Evolutionary conservation across 1,140 invertebrate species (phyloP).

Genomic region (Tetramorium simillimum): DNA sequence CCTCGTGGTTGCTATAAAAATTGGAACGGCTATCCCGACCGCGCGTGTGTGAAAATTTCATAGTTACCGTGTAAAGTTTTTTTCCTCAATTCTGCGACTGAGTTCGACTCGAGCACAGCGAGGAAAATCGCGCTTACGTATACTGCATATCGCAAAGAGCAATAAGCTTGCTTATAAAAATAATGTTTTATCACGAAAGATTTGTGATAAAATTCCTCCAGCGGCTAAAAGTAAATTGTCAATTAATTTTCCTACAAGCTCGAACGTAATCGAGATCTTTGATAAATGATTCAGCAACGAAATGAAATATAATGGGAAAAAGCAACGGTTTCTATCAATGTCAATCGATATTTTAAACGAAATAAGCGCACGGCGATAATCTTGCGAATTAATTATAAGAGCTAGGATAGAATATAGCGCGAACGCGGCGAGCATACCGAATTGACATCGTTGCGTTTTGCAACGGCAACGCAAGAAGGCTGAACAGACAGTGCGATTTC

Average conservation of each 20-base stretch:
- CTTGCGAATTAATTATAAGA: conserved; percentile 34
- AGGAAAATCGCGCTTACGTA: background rate
- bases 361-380: conserved; percentile 9
- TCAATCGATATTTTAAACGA: background rate
- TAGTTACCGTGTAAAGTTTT: conserved; percentile 28
- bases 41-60: conserved; percentile 44
- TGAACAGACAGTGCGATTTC: conserved; percentile 34
- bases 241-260: background rate
- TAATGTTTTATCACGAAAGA: background rate
- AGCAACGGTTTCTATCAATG: background rate
- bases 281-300: background rate
- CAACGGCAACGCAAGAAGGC: conserved; percentile 21
- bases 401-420: background rate
- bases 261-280: background rate
- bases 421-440: conserved; percentile 21
- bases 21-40: conserved; percentile 20
- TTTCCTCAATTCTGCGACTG: conserved; percentile 12
- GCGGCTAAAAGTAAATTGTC: background rate
- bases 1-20: conserved; percentile 41
- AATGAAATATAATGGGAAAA: background rate
- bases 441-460: conserved; percentile 23
- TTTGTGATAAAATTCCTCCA: background rate
- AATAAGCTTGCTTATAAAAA: background rate
- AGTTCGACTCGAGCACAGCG: background rate
- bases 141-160: background rate